Evolutionary conservation across 2,888 invertebrate genomes (phyloP).

Genomic region (Kryphioiulus occultus): DNA sequence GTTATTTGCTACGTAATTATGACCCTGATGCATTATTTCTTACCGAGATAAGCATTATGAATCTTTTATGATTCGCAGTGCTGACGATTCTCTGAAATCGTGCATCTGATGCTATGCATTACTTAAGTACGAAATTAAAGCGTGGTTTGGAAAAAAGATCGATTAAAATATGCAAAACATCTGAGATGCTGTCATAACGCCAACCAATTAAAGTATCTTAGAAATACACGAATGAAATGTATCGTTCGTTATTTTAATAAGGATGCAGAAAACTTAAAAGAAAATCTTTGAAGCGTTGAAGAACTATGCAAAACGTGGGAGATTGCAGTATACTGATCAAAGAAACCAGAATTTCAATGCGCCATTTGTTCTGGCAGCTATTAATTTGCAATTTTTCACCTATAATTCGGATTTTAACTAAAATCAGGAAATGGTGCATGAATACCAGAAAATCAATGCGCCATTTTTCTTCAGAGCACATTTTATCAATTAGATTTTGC

Average conservation of each 20-base stretch:
- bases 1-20: background rate
- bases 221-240: background rate
- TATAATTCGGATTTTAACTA: too few relatives aligned
- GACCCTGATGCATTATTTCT: background rate
- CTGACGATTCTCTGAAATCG: background rate
- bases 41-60: background rate
- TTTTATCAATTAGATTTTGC: too few relatives aligned
- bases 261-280: too few relatives aligned
- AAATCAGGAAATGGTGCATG: too few relatives aligned
- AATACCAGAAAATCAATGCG: too few relatives aligned
- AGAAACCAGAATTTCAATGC: too few relatives aligned
- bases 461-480: too few relatives aligned
- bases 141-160: background rate
- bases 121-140: background rate
- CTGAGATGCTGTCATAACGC: background rate
- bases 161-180: background rate
- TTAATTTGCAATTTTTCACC: too few relatives aligned
- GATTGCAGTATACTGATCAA: too few relatives aligned
- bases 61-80: background rate
- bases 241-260: background rate
- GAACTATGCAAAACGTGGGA: too few relatives aligned
- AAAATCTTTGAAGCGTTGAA: too few relatives aligned
- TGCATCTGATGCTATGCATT: background rate
- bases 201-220: background rate
- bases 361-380: too few relatives aligned